Base-by-base conservation (phyloP, 2,888 invertebrate genomes). In the Meiosimyza decipiens region DNA sequence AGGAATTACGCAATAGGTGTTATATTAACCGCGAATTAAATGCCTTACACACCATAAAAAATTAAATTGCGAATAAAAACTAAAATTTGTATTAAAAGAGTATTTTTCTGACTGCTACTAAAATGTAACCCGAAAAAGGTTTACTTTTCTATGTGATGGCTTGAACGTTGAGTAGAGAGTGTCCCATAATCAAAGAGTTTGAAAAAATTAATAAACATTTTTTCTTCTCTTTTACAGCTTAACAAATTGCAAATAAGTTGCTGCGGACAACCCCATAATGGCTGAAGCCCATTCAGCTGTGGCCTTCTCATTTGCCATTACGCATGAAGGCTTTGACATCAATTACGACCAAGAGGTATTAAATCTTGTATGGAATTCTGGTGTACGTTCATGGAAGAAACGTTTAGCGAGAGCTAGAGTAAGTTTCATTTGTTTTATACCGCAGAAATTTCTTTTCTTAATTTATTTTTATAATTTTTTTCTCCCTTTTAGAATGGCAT, bases 211-310 rank as follows among this genome's bases (percentile, higher is more conserved):
- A 40, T 40, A 6, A 40, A 40, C 28, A 9, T 40, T 40, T 40
- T 7, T 40, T 1, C 40, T 9, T 40, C 40, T 40, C 40, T 40
- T 9, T 40, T 40, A 9, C 4, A 40, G n/a, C 3, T 47, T 2
- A 40, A 49, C 9, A 47, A 49, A 49, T 13, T 63, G 16, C n/a
- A 16, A 40, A 47, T 63, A 16, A 16, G 49, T 57, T 57, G n/a
- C 57, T 57, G n/a, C 28, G 28, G 4, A 40, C 60, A 22, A 55
- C 66, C 6, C 64, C 72, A 72, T 73, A 77, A 99, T 99, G 98
- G 98, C 98, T 83, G 98, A 99, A 94, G 98, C 98, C 79, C 98
- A 98, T 89, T 93, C 95, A 77, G 98, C 98, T 71, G 98, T 98
- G 77, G 98, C 98, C 76, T 98, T 99, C 87, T 96, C 97, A 71